Evolutionary conservation across 53 echinoderm and acorn worm genomes (phyloP).

Genomic region (Paracentrotus lividus): DNA sequence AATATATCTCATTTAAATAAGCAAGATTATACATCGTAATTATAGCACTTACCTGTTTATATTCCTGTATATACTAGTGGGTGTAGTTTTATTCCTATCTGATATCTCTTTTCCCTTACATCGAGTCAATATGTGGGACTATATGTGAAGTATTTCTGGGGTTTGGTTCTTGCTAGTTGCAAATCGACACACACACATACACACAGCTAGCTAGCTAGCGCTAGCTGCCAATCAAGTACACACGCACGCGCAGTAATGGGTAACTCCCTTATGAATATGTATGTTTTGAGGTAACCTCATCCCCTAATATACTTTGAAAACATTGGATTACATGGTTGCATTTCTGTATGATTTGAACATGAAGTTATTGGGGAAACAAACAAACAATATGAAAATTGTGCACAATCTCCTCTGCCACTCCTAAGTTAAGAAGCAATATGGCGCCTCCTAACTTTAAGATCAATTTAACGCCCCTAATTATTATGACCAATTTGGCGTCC

Average conservation of each 20-base stretch:
- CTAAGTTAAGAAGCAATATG: too few relatives aligned
- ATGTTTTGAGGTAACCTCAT: background rate
- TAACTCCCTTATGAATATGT: conserved; percentile 79
- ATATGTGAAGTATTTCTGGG: background rate
- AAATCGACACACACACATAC: background rate
- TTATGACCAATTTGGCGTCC: too few relatives aligned
- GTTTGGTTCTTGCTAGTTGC: background rate
- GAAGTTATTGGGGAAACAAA: too few relatives aligned
- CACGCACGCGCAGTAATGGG: conserved; percentile 68
- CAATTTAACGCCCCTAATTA: too few relatives aligned
- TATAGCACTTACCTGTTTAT: background rate
- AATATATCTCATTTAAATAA: background rate
- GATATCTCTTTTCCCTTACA: background rate
- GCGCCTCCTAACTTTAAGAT: too few relatives aligned
- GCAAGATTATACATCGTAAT: background rate
- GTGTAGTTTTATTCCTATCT: background rate
- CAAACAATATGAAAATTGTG: too few relatives aligned
- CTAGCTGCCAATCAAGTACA: background rate
- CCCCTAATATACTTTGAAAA: too few relatives aligned
- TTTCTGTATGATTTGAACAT: too few relatives aligned
- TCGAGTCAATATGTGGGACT: conserved; percentile 1
- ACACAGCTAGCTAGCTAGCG: too few relatives aligned
- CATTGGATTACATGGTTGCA: too few relatives aligned
- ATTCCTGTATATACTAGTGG: background rate
- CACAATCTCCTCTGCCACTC: too few relatives aligned